Base-by-base conservation (phyloP, 1,140 invertebrate genomes). In the Leptinotarsa defecta region DNA sequence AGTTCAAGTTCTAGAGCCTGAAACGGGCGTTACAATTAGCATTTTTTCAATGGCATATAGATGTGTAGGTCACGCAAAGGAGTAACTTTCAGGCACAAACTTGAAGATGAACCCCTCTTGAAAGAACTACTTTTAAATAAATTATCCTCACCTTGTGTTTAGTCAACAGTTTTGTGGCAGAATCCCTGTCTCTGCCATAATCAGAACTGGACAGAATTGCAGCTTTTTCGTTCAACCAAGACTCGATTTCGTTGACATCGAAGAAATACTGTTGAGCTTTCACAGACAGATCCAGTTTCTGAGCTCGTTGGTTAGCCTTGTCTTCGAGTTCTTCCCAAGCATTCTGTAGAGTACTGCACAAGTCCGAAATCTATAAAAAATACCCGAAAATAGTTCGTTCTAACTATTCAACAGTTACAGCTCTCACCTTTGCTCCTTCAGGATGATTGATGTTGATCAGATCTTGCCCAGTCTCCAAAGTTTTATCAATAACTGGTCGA, bases 231-330 rank as follows among this genome's bases (percentile, higher is more conserved):
- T 91, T 91, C 68, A 98, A 89, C 96, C 96, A 98, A 68, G 92
- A 92, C 86, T 98, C 96, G 77, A 98, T 93, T 88, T 98, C 96
- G 75, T 92, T 92, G 6, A 95, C 94, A 85, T 98, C 96, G 82
- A 93, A 94, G 86, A 94, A 91, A 86, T 95, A 96, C 88, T 96
- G 94, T 86, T 98, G 96, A 17, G 94, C 93, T 84, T 93, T 94
- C 61, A 97, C 86, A 1, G 95, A 95, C 27, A 95, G 88, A 81
- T 98, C 95, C 43, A 98, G 87, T 76, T 94, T 92, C 49, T 91
- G 91, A 57, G 90, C 92, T 24, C 95, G 88, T 76, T 93, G 91
- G 19, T 89, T 88, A 1, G 93, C 92, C 76, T 92, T 92, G 8
- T 89, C 87, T 63, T 91, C 88, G 48, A 96, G 86, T 75, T 92